A percentile compares a stretch with the other conserved stretches of the same genome.
phyloP scores from a whole-genome alignment of 2,797 vertebrate genomes.

The Etheostoma perlongum region DNA sequence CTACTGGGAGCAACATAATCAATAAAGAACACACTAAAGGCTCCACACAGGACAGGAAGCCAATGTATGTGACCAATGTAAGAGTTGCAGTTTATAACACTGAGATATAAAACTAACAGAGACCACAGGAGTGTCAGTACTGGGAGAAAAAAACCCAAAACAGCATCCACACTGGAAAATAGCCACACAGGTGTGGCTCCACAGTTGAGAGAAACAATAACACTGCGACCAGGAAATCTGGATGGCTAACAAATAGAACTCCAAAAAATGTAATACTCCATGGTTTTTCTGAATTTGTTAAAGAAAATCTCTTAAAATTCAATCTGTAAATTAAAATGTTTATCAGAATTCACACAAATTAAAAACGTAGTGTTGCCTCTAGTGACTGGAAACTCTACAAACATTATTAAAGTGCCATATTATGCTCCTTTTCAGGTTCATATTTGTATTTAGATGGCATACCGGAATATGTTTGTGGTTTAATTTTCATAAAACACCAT shows the following conservation, averaged over 20 bases:
- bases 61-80: background rate
- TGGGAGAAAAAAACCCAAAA: background rate
- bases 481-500: too few species aligned
- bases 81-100: background rate
- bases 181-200: background rate
- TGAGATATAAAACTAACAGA: background rate
- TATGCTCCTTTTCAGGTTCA: too few species aligned
- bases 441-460: too few species aligned
- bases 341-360: background rate
- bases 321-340: background rate
- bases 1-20: background rate
- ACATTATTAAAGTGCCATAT: background rate
- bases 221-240: background rate
- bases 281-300: background rate
- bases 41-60: slow-evolving; percentile 1
- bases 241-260: background rate
- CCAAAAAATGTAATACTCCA: too few species aligned
- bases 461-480: too few species aligned
- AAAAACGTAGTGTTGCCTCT: background rate
- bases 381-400: slow-evolving; percentile 3
- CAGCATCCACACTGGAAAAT: background rate
- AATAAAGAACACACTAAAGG: background rate
- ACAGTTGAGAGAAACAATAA: background rate
- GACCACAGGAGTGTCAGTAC: background rate
- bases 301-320: background rate